Conservation (phyloP, 1,140 invertebrate species). For the Hylyphantes graminicola region DNA sequence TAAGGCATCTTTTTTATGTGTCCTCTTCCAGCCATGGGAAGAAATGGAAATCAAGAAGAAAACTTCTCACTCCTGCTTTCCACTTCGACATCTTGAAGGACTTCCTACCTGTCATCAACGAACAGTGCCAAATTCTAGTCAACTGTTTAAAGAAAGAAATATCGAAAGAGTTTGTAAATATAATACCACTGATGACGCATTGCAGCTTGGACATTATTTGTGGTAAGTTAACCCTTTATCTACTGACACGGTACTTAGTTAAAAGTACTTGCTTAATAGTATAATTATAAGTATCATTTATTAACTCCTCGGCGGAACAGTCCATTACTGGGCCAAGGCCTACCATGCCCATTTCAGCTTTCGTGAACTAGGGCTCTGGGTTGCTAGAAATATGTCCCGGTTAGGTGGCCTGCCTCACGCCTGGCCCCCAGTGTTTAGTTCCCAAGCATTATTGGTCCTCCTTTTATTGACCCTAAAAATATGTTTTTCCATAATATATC, state of each 20-base stretch:
- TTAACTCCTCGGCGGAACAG: too few relatives aligned
- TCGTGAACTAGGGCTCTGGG: too few relatives aligned
- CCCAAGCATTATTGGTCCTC: too few relatives aligned
- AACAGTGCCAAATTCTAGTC: conserved; percentile 73
- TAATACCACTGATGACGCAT: conserved; percentile 34
- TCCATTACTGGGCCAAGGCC: too few relatives aligned
- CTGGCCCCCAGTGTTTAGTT: too few relatives aligned
- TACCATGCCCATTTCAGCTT: too few relatives aligned
- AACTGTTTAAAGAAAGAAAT: conserved; percentile 73
- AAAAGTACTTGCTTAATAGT: too few relatives aligned
- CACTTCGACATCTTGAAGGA: conserved; percentile 75
- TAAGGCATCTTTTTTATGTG: not conserved
- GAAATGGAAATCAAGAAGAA: conserved; percentile 76
- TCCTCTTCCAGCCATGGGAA: conserved; percentile 77
- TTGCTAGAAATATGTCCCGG: too few relatives aligned
- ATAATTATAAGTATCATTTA: not conserved
- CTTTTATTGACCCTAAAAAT: too few relatives aligned
- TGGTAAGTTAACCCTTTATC: conserved; percentile 27
- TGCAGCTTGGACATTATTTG: conserved; percentile 60
- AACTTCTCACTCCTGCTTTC: conserved; percentile 77
- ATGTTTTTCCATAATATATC: too few relatives aligned
- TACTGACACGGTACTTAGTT: too few relatives aligned
- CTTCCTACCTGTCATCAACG: conserved; percentile 73
- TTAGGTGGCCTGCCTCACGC: too few relatives aligned
- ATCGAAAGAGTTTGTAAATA: conserved; percentile 25